Conservation (phyloP, 2,888 invertebrate genomes). For the Drosophila quinaria region DNA sequence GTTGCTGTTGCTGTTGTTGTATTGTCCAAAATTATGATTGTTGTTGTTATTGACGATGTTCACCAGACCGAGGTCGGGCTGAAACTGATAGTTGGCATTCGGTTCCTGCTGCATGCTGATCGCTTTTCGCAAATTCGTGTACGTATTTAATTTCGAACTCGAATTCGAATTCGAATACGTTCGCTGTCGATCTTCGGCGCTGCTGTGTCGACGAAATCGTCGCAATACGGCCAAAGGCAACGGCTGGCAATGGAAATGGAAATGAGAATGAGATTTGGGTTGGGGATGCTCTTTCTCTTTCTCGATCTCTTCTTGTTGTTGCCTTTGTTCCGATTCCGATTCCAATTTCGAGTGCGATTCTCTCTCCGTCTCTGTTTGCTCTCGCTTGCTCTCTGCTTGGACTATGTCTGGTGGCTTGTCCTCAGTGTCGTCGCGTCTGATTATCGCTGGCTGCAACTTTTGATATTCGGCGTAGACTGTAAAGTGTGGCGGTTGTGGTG, state of each 20-base stretch:
- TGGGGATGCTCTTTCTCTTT: constrained; percentile 4
- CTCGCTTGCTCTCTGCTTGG: constrained; percentile 23
- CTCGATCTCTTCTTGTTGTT: background rate
- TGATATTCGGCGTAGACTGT: constrained; percentile 71
- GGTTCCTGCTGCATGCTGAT: constrained; percentile 85
- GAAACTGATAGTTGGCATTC: constrained; percentile 85
- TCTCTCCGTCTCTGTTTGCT: constrained; percentile 18
- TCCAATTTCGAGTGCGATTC: constrained; percentile 2
- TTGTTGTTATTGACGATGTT: constrained; percentile 80
- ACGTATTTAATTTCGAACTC: constrained; percentile 23
- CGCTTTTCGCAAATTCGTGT: constrained; percentile 62
- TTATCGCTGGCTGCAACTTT: constrained; percentile 77
- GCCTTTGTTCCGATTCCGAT: constrained; percentile 1
- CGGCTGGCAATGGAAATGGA: constrained; percentile 11
- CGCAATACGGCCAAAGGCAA: constrained; percentile 23
- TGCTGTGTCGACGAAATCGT: constrained; percentile 62
- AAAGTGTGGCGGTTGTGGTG: constrained; percentile 29
- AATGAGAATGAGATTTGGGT: background rate
- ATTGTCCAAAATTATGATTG: constrained; percentile 28
- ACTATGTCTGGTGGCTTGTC: constrained; percentile 73
- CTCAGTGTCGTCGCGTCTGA: constrained; percentile 62
- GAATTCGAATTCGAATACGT: constrained; percentile 41
- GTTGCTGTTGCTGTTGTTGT: background rate
- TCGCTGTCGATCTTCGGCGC: constrained; percentile 64
- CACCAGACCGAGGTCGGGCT: constrained; percentile 85